phyloP scores from a whole-genome alignment of 92 coral and sea anemone genomes.

The Porites evermanni region DNA sequence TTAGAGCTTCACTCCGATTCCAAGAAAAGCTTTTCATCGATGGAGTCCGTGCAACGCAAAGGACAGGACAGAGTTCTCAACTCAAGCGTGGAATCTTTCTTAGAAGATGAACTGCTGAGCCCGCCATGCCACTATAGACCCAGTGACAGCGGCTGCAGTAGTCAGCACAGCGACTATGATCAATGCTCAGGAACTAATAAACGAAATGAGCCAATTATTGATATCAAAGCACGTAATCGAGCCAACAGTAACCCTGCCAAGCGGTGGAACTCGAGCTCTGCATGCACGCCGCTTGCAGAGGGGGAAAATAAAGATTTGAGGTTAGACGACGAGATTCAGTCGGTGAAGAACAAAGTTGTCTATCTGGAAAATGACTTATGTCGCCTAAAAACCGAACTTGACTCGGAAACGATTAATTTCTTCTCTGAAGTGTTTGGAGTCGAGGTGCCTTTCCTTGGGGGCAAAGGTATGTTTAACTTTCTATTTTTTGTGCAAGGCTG shows the following conservation, averaged over 20 bases:
- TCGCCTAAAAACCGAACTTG: conserved; percentile 77
- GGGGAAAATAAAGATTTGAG: conserved; percentile 77
- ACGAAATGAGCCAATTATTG: conserved; percentile 37
- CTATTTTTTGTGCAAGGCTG: not conserved
- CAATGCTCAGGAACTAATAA: conserved; percentile 61
- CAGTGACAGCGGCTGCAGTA: conserved; percentile 90
- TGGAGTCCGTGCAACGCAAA: conserved; percentile 8
- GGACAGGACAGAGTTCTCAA: conserved; percentile 56
- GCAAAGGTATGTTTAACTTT: conserved; percentile 47
- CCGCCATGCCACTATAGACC: conserved; percentile 72
- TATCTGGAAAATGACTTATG: conserved; percentile 75
- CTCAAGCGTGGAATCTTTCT: conserved; percentile 84
- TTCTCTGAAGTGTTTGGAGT: conserved; percentile 84
- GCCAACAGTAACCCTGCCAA: conserved; percentile 42
- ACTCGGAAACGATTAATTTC: conserved; percentile 78
- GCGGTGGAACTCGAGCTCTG: conserved; percentile 16
- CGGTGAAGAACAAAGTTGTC: conserved; percentile 76
- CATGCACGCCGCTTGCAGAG: conserved; percentile 83
- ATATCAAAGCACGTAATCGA: conserved; percentile 27
- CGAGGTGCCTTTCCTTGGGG: conserved; percentile 59
- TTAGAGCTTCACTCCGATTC: conserved; percentile 41
- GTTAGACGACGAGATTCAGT: conserved; percentile 50
- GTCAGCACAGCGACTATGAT: conserved; percentile 78
- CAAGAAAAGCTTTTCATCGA: conserved; percentile 47
- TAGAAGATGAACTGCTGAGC: conserved; percentile 86